Base-by-base conservation (phyloP, 2,888 invertebrate species). In the Zygogramma bicolorata region DNA sequence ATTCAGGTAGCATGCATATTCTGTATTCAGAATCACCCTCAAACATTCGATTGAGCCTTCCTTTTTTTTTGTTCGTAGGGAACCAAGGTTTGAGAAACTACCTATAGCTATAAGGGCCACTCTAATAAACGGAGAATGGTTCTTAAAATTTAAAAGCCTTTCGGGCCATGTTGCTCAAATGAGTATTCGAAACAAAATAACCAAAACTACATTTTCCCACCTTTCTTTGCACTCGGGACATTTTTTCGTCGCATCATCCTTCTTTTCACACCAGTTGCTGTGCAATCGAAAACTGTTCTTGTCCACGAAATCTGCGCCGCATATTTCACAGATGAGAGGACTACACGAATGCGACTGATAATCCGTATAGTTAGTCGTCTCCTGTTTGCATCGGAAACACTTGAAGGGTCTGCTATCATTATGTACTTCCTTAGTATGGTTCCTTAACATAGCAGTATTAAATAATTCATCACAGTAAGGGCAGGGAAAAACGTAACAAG, bases 401-500 rank as follows among this genome's bases (percentile, higher is more conserved):
- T 62, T 62, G 42, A 62, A 62, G 25, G 62, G 62, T 25, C 42
- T 62, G 2, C 42, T 25, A 42, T 62, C 62, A 8, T 42, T 27
- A 18, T 62, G 62, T 18, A 25, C 15, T n/a, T 2, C 25, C 8
- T 8, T 15, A 40, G 62, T 42, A 27, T 62, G 62, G 8, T 62
- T 27, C n/a, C 31, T 13, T 25, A 62, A n/a, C 27, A 42, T 18
- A 38, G 1, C 20, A 7, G 34, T n/a, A 62, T n/a, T 42, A 18
- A 62, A 22, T 27, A 62, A n/a, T 27, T 42, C n/a, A 22, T 62
- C 62, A 20, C 62, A 62, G 22, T 62, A 62, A 6, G 62, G 42
- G 25, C 62, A 62, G 2, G 27, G 25, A 38, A 62, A 42, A 25
- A 62, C 42, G 7, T 27, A 25, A 27, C 62, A 62, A 8, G 10